phyloP scores from a whole-genome alignment of 2,797 vertebrate species.

The Brachyrhaphis roseni region DNA sequence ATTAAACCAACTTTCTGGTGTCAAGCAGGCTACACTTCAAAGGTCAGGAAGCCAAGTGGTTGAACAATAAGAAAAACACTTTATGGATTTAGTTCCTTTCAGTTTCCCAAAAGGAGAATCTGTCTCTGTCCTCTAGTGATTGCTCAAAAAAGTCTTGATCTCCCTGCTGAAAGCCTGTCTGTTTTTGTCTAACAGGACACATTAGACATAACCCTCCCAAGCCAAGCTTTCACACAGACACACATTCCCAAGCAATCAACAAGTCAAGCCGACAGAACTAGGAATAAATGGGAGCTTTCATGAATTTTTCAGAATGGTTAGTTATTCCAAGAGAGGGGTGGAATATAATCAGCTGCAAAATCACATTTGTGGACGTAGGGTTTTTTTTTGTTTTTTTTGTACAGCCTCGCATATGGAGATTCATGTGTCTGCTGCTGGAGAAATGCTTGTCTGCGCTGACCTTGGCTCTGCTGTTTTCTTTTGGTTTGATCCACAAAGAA shows the following conservation, averaged over 20 bases:
- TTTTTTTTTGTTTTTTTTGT: conserved; percentile 54
- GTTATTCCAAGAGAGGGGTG: conserved; percentile 55
- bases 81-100: conserved; percentile 8
- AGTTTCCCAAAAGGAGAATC: conserved; percentile 30
- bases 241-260: conserved; percentile 38
- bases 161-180: conserved; percentile 27
- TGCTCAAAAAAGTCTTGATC: conserved; percentile 12
- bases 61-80: conserved; percentile 11
- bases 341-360: conserved; percentile 54
- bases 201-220: conserved; percentile 41
- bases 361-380: conserved; percentile 48
- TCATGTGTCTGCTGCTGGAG: conserved; percentile 58
- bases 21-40: conserved; percentile 7
- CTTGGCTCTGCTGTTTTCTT: conserved; percentile 79
- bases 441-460: conserved; percentile 75
- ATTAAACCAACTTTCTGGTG: conserved; percentile 3
- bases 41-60: conserved; percentile 12
- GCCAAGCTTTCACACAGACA: conserved; percentile 27
- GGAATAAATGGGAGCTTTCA: conserved; percentile 55
- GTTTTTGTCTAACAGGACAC: conserved; percentile 40
- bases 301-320: conserved; percentile 41
- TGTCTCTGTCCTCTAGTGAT: conserved; percentile 9
- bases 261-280: conserved; percentile 26
- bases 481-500: conserved; percentile 81
- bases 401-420: conserved; percentile 52